Evolutionary conservation across 2,888 invertebrate genomes (phyloP).

Genomic region (Eubasilissa splendida): DNA sequence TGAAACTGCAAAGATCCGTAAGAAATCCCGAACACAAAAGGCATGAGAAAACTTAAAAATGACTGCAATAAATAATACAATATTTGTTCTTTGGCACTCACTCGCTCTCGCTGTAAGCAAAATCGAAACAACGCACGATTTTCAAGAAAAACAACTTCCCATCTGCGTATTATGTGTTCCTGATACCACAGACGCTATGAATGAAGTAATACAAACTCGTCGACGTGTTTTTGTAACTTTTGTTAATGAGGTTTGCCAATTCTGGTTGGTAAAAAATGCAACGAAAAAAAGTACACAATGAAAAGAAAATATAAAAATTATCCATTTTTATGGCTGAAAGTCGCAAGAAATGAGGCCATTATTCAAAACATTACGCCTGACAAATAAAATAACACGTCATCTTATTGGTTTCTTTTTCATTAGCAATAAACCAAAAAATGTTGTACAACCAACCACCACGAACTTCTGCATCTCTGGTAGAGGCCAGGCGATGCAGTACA

Average conservation of each 20-base stretch:
- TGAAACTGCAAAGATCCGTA: no score
- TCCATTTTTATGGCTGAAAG: no score
- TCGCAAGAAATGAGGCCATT: no score
- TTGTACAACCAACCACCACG: neutral
- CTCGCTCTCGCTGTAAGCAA: neutral
- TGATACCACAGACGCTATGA: slow-evolving; percentile 24
- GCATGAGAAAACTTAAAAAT: no score
- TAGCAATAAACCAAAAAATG: neutral
- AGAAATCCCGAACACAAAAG: no score
- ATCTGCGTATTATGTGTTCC: neutral
- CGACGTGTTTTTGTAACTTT: no score
- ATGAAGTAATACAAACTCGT: slow-evolving; percentile 14
- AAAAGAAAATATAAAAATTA: neutral
- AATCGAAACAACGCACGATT: neutral
- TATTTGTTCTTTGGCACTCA: neutral
- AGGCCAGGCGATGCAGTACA: slow-evolving; percentile 2
- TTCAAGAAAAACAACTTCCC: slow-evolving; percentile 12
- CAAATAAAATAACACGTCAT: no score
- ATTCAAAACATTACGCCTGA: no score
- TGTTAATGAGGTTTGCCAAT: no score
- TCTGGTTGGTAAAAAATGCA: no score
- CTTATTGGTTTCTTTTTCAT: no score
- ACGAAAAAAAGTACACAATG: neutral
- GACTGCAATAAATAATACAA: neutral
- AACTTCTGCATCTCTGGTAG: slow-evolving; percentile 7